These are phyloP conservation scores for Drosophila austrosaltans DNA, from an alignment of 2,888 invertebrate species.

Conservation along the genomic window DNA sequence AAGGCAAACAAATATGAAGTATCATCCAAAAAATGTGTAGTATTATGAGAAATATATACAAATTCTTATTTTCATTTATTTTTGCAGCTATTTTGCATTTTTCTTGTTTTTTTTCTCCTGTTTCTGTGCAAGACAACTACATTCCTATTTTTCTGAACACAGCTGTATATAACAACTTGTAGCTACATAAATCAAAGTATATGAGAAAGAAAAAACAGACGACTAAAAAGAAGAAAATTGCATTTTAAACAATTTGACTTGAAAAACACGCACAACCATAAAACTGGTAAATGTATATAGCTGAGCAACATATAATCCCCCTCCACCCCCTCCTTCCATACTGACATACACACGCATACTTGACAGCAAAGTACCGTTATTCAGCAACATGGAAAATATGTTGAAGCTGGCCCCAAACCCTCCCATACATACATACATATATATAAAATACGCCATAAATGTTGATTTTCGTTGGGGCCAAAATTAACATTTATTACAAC, in stretches of 20 bases:
- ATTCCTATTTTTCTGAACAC: no score
- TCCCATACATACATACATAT: slow-evolving; percentile 3
- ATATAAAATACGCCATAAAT: slow-evolving; percentile 80
- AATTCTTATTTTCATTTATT: no score
- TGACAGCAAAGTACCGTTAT: slow-evolving; percentile 30
- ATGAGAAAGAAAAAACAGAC: slow-evolving; percentile 6
- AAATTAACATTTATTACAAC: slow-evolving; percentile 81
- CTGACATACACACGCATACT: slow-evolving; percentile 4
- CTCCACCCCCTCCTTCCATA: slow-evolving; percentile 9
- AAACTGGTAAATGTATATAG: slow-evolving; percentile 14
- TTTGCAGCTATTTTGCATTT: no score
- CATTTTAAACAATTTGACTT: slow-evolving; percentile 55
- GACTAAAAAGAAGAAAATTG: slow-evolving; percentile 31
- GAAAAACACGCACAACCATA: slow-evolving; percentile 25
- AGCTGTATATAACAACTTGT: slow-evolving; percentile 12
- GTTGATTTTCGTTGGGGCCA: slow-evolving; percentile 79
- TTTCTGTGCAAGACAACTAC: no score
- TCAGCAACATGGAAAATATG: slow-evolving; percentile 75
- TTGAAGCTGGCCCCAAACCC: slow-evolving; percentile 51
- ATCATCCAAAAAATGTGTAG: no score
- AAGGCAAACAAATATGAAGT: no score
- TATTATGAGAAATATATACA: no score
- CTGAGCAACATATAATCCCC: slow-evolving; percentile 33
- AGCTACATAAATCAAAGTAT: slow-evolving; percentile 32
- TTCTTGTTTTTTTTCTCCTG: no score